These are phyloP conservation scores for Drosophila mayri DNA, from an alignment of 1,140 invertebrate species.

Conservation along the genomic window DNA sequence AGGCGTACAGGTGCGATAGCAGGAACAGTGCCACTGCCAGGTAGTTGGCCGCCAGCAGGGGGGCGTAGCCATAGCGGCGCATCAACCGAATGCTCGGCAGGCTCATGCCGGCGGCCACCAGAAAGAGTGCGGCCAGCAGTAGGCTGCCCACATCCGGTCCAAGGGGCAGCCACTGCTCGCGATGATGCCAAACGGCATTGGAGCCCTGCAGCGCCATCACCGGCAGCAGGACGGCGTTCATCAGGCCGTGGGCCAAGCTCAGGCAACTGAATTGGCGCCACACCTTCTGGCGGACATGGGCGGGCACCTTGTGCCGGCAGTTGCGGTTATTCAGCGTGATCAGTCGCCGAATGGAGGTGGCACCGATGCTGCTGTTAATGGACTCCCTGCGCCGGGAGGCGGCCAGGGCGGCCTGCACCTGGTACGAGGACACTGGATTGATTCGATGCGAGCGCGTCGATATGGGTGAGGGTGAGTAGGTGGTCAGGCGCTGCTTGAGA, in stretches of 20 bases:
- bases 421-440: slow-evolving; percentile 85
- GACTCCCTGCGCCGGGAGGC: slow-evolving; percentile 87
- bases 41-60: slow-evolving; percentile 86
- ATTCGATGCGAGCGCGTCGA: slow-evolving; percentile 85
- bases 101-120: slow-evolving; percentile 86
- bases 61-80: slow-evolving; percentile 86
- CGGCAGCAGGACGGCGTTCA: slow-evolving; percentile 87
- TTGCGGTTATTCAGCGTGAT: slow-evolving; percentile 87
- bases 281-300: slow-evolving; percentile 86
- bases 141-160: slow-evolving; percentile 86
- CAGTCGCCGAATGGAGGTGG: slow-evolving; percentile 88
- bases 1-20: slow-evolving; percentile 87
- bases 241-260: slow-evolving; percentile 87
- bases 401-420: slow-evolving; percentile 76
- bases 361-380: slow-evolving; percentile 88
- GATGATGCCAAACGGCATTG: slow-evolving; percentile 85
- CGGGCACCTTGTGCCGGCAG: slow-evolving; percentile 85
- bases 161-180: slow-evolving; percentile 76
- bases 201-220: slow-evolving; percentile 87
- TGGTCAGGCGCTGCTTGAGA: slow-evolving; percentile 86
- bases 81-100: slow-evolving; percentile 86
- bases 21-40: slow-evolving; percentile 86
- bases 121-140: slow-evolving; percentile 86
- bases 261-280: slow-evolving; percentile 87
- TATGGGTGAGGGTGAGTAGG: slow-evolving; percentile 87